Percentiles rank a stretch among this genome's conserved stretches.
These are phyloP conservation scores for Pocillopora meandrina DNA, from an alignment of 92 coral and sea anemone genomes.

Conservation along the genomic window DNA sequence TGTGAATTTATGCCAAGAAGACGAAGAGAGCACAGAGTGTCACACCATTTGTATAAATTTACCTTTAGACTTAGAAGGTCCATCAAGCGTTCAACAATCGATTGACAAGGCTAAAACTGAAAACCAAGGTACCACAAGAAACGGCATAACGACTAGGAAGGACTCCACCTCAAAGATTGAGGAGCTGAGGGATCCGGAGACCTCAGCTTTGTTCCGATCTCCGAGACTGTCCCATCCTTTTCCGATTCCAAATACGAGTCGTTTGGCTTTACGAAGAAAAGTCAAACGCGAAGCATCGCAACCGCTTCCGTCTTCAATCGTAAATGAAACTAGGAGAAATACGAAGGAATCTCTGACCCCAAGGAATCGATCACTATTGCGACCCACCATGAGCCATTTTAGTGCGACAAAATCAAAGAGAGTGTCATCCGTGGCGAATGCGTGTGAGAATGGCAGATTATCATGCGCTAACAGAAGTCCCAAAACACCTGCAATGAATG, in stretches of 20 bases:
- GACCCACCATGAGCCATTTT: not conserved
- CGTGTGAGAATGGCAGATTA: not conserved
- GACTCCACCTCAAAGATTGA: not conserved
- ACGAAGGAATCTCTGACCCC: not conserved
- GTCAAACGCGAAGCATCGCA: not conserved
- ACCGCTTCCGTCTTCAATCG: not conserved
- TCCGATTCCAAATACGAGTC: not conserved
- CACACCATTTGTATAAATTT: not conserved
- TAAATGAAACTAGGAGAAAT: not conserved
- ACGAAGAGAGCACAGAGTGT: not conserved
- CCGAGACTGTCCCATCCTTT: not conserved
- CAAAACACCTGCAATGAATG: not conserved
- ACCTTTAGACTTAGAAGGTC: not conserved
- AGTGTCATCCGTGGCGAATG: not conserved
- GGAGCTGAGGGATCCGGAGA: not conserved
- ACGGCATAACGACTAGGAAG: not conserved
- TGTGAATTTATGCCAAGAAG: not conserved
- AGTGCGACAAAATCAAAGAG: not conserved
- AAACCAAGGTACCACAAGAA: not conserved
- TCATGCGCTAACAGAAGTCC: not conserved
- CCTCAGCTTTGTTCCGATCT: not conserved
- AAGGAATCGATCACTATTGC: not conserved
- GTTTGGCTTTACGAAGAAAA: conserved; percentile 1
- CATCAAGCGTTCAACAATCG: not conserved
- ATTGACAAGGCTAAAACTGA: not conserved